A percentile compares a stretch with the other conserved stretches of the same genome.
These are phyloP conservation scores for Chondrosia reniformis DNA, from an alignment of 37 sponge, comb jelly and placozoan genomes.

Conservation along the genomic window DNA sequence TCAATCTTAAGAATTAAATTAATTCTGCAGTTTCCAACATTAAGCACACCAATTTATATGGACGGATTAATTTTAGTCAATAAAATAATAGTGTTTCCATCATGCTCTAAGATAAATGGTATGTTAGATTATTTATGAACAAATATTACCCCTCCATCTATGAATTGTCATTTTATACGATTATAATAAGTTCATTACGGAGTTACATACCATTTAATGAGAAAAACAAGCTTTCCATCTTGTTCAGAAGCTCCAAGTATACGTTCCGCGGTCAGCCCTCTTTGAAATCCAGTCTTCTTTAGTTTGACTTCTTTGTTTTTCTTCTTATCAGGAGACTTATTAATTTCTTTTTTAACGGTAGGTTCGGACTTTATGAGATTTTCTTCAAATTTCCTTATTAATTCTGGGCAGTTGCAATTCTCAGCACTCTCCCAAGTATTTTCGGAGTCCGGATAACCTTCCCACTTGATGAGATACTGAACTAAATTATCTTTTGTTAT, in stretches of 20 bases:
- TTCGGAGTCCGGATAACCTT: slow-evolving; percentile 55
- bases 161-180: too few species aligned
- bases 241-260: slow-evolving; percentile 93
- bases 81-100: too few species aligned
- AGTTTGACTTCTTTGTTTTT: background rate
- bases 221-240: slow-evolving; percentile 80
- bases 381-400: slow-evolving; percentile 61
- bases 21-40: too few species aligned
- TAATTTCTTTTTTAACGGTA: background rate
- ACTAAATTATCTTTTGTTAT: slow-evolving; percentile 41
- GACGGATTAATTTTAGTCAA: too few species aligned
- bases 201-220: slow-evolving; percentile 89
- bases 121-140: too few species aligned
- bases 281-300: slow-evolving; percentile 68
- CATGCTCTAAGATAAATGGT: too few species aligned
- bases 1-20: background rate
- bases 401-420: slow-evolving; percentile 71
- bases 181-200: too few species aligned
- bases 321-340: background rate
- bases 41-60: too few species aligned
- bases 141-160: too few species aligned
- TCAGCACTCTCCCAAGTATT: slow-evolving; percentile 90
- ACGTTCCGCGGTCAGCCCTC: slow-evolving; percentile 58
- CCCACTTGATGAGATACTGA: slow-evolving; percentile 82
- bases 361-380: background rate